phyloP scores from a whole-genome alignment of 2,888 invertebrate species.

The Ichneumon xanthorius region DNA sequence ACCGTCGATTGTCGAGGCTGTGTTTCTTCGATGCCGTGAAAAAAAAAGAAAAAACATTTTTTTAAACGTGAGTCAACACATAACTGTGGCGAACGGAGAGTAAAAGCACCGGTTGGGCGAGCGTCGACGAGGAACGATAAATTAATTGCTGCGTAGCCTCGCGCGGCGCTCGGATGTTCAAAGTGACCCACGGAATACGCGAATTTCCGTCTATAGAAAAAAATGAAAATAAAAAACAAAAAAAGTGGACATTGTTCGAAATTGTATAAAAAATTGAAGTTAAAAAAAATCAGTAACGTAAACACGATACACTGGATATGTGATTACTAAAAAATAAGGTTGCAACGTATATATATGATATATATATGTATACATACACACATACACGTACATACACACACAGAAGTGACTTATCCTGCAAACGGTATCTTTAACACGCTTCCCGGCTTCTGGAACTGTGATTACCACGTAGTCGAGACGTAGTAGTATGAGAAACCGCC shows the following conservation, averaged over 20 bases:
- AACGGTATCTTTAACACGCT: slow-evolving; percentile 58
- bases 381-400: slow-evolving; percentile 64
- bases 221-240: neutral
- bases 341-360: slow-evolving; percentile 44
- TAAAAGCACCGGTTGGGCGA: slow-evolving; percentile 48
- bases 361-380: slow-evolving; percentile 21
- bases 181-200: slow-evolving; percentile 44
- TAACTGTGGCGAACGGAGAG: slow-evolving; percentile 7
- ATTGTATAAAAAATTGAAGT: slow-evolving; percentile 42
- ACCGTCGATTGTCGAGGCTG: slow-evolving; percentile 78
- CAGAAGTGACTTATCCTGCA: slow-evolving; percentile 77
- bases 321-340: slow-evolving; percentile 56
- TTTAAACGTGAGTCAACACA: neutral
- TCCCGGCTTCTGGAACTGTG: slow-evolving; percentile 58
- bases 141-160: neutral
- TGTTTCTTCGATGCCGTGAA: slow-evolving; percentile 67
- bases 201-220: slow-evolving; percentile 56
- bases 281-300: slow-evolving; percentile 20
- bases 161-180: slow-evolving; percentile 48
- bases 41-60: slow-evolving; percentile 24
- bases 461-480: slow-evolving; percentile 44
- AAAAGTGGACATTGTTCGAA: neutral
- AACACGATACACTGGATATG: slow-evolving; percentile 41
- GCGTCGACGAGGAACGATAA: slow-evolving; percentile 29
- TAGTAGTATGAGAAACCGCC: slow-evolving; percentile 62